Conservation (phyloP, 2,888 invertebrate genomes). For the Rhingia campestris region DNA sequence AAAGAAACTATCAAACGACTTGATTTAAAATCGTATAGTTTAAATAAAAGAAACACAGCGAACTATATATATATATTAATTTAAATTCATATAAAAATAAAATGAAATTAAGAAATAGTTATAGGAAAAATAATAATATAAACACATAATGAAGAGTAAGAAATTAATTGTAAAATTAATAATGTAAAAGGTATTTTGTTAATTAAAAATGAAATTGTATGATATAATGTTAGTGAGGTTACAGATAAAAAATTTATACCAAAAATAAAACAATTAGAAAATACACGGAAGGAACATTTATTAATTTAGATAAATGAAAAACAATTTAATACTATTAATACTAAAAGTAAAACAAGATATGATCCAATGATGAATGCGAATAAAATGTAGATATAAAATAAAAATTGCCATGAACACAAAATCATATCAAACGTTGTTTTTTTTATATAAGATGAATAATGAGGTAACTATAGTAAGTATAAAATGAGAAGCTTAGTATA, state of each 20-base stretch:
- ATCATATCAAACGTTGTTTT: slow-evolving; percentile 23
- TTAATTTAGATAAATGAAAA: slow-evolving; percentile 56
- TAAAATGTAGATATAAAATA: slow-evolving; percentile 64
- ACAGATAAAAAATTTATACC: slow-evolving; percentile 58
- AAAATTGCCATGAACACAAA: slow-evolving; percentile 48
- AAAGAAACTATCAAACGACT: slow-evolving; percentile 18
- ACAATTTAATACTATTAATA: slow-evolving; percentile 67
- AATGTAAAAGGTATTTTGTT: slow-evolving; percentile 62
- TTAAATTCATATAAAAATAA: slow-evolving; percentile 40
- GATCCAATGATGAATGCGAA: slow-evolving; percentile 53
- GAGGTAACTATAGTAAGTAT: not conserved
- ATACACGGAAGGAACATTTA: slow-evolving; percentile 17
- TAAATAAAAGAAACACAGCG: slow-evolving; percentile 56
- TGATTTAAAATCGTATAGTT: slow-evolving; percentile 32
- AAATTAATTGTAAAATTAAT: slow-evolving; percentile 22
- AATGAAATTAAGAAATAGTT: slow-evolving; percentile 5
- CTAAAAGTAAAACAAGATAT: slow-evolving; percentile 41
- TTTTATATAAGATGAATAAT: not conserved
- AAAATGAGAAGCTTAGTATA: not conserved
- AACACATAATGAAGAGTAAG: slow-evolving; percentile 22
- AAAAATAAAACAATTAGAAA: slow-evolving; percentile 20
- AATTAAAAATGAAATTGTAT: slow-evolving; percentile 56
- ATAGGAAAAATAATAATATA: slow-evolving; percentile 24
- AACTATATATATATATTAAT: slow-evolving; percentile 59
- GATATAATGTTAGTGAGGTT: slow-evolving; percentile 65